Base-by-base conservation (phyloP, 2,113 vertebrate genomes). In the Stigmatopora nigra region DNA sequence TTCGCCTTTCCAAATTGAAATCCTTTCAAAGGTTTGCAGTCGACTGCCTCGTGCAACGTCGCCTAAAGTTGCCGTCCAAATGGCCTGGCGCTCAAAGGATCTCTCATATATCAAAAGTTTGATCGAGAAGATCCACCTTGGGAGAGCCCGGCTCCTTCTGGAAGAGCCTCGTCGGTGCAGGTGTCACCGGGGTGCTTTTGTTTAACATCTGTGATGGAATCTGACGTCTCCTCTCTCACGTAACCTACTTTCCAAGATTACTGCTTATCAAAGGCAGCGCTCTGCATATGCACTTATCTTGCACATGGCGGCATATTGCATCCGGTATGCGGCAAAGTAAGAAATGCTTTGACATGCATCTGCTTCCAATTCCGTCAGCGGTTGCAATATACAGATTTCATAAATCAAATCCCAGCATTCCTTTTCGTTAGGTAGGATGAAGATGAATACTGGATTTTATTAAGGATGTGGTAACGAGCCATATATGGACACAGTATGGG, bases 11-110 rank as follows among this genome's bases (percentile, higher is more conserved):
- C 2, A 48, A 72, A 65, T 75, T 60, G 71, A 78, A 74, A 70
- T 71, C 10, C 65, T 81, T 79, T 78, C 70, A 85, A 80, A 71
- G 69, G 71, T 71, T 80, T 74, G 78, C 70, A 75, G 75, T 76
- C 68, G 75, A 52, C 76, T 62, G 70, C 31, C 72, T 71, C 63
- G 64, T 67, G 6, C 57, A n/a, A n/a, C n/a, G n/a, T n/a, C n/a
- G 62, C 69, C 68, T 44, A 45, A 69, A 64, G 72, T 66, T 38
- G 20, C 16, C 46, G 65, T 68, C 7, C 10, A 53, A 53, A 72
- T 52, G 67, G 64, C 58, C 72, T 16, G 51, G 51, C 51, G 61
- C 63, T 63, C 12, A 22, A 2, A 0, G 20, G 64, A 25, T 61
- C 10, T 73, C 72, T 78, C 55, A 36, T 68, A 63, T 68, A 68